These are phyloP conservation scores for Cyprinodon brontotheroides DNA, from an alignment of 2,113 vertebrate species.

Conservation along the genomic window DNA sequence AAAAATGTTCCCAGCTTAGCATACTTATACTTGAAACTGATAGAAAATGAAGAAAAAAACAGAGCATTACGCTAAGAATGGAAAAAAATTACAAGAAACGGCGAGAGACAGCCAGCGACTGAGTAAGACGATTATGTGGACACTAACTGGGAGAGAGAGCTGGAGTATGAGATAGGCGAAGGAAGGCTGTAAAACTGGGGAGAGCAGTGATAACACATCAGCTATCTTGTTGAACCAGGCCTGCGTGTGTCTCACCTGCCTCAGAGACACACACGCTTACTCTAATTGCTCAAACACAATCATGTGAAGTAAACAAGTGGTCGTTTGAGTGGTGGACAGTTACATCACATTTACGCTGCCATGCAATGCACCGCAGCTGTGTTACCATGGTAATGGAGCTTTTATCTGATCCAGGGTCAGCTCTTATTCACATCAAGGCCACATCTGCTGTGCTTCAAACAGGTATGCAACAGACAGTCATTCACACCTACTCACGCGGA, in stretches of 20 bases:
- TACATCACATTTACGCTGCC: slow-evolving; percentile 12
- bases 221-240: slow-evolving; percentile 58
- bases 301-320: slow-evolving; percentile 61
- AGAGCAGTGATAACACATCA: slow-evolving; percentile 54
- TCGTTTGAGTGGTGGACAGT: slow-evolving; percentile 41
- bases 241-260: slow-evolving; percentile 43
- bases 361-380: slow-evolving; percentile 35
- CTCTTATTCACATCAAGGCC: slow-evolving; percentile 29
- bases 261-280: slow-evolving; percentile 29
- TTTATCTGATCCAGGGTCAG: slow-evolving; percentile 60
- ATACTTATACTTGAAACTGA: slow-evolving; percentile 18
- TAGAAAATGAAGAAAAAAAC: slow-evolving; percentile 9
- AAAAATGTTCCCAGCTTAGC: neutral
- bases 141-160: slow-evolving; percentile 43
- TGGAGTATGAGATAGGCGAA: slow-evolving; percentile 26
- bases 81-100: slow-evolving; percentile 4
- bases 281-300: slow-evolving; percentile 65
- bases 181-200: slow-evolving; percentile 29
- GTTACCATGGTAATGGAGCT: slow-evolving; percentile 61
- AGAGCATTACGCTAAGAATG: slow-evolving; percentile 16
- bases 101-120: neutral
- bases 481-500: neutral
- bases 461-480: slow-evolving; percentile 13
- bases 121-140: slow-evolving; percentile 54
- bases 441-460: slow-evolving; percentile 24